Evolutionary conservation across 2,797 vertebrate genomes (phyloP).

Genomic region (Bufotes viridis): DNA sequence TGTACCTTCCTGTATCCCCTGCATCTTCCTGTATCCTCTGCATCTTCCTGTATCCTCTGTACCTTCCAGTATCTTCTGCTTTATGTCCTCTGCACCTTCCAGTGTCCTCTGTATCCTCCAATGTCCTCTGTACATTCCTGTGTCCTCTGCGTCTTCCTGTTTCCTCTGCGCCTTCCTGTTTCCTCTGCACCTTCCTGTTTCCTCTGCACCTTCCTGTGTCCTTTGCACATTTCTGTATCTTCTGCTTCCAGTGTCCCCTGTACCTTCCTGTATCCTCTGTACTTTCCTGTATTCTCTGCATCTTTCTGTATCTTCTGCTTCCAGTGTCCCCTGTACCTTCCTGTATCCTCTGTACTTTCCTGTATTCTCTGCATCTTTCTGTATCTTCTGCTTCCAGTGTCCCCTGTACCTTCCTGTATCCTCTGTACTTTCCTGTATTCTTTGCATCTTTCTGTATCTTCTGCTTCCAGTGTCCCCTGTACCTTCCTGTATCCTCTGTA

Average conservation of each 20-base stretch:
- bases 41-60: no score
- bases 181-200: neutral
- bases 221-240: neutral
- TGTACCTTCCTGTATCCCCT: neutral
- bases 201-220: neutral
- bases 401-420: neutral
- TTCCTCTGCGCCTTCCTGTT: neutral
- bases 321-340: no score
- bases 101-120: neutral
- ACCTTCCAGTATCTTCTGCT: neutral
- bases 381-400: neutral
- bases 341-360: neutral
- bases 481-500: no score
- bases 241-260: neutral
- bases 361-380: neutral
- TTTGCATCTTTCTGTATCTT: no score
- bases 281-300: no score
- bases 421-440: no score
- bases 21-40: no score
- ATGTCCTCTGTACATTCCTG: neutral
- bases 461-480: no score
- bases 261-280: neutral
- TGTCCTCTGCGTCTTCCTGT: neutral
- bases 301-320: neutral
- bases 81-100: neutral